These are phyloP conservation scores for Cantharis flavilabris DNA, from an alignment of 2,888 invertebrate species.

Conservation along the genomic window DNA sequence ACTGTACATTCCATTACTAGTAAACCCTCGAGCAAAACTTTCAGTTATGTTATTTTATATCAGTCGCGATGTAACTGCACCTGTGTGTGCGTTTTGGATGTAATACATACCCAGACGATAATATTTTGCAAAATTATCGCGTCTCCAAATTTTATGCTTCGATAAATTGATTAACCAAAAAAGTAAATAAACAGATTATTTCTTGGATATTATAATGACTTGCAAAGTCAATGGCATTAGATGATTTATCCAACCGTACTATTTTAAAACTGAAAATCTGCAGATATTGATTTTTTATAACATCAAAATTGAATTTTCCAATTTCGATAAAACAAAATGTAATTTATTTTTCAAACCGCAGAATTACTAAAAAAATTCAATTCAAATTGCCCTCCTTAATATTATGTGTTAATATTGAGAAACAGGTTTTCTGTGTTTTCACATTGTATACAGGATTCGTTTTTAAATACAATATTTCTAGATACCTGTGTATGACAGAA, in stretches of 20 bases:
- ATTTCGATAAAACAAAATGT: neutral
- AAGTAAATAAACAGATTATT: neutral
- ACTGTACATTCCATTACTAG: slow-evolving; percentile 21
- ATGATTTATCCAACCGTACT: neutral
- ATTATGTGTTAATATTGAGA: too few species aligned
- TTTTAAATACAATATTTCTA: neutral
- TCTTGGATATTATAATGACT: neutral
- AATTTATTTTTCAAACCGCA: neutral
- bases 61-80: neutral
- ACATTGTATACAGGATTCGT: neutral
- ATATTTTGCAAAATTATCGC: neutral
- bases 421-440: neutral
- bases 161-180: neutral
- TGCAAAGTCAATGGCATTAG: neutral
- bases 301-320: neutral
- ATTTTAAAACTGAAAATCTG: neutral
- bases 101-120: neutral
- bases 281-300: neutral
- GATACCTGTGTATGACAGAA: neutral
- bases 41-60: slow-evolving; percentile 14
- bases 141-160: neutral
- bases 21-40: slow-evolving; percentile 20
- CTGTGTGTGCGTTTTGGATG: neutral
- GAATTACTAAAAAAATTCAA: neutral
- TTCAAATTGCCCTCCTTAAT: neutral